Evolutionary conservation across 1,140 invertebrate genomes (phyloP).

Genomic region (Archivesica marissinica): DNA sequence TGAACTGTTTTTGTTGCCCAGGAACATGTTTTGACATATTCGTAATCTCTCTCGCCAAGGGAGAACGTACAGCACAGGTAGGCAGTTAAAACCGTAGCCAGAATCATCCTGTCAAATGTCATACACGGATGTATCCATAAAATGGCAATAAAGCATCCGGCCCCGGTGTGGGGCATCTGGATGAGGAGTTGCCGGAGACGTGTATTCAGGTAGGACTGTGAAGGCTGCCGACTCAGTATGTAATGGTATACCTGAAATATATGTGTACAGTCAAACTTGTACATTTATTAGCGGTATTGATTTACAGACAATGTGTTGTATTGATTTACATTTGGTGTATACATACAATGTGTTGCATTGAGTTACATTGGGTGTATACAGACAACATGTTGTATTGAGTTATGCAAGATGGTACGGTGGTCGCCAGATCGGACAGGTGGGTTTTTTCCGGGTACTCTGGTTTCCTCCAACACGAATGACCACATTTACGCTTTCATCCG

Average conservation of each 20-base stretch:
- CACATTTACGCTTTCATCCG: no score
- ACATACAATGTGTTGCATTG: no score
- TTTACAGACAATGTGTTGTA: no score
- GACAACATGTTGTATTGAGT: no score
- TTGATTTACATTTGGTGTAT: no score
- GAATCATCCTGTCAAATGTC: constrained; percentile 51
- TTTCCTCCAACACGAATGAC: no score
- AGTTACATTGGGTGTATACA: no score
- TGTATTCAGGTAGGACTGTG: neutral
- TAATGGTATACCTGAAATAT: constrained; percentile 35
- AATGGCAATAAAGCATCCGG: constrained; percentile 27
- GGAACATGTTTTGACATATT: constrained; percentile 11
- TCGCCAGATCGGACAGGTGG: no score
- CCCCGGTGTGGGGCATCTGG: constrained; percentile 46
- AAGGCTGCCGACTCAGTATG: neutral
- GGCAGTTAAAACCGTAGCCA: constrained; percentile 53
- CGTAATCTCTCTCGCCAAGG: constrained; percentile 8
- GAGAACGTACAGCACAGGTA: constrained; percentile 24
- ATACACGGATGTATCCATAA: constrained; percentile 56
- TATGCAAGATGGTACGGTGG: no score
- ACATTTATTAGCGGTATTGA: no score
- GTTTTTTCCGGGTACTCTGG: no score
- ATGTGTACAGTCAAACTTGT: no score
- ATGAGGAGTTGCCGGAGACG: neutral
- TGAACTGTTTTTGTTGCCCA: constrained; percentile 2